Base-by-base conservation (phyloP, 1,140 invertebrate genomes). In the Drosophila lacertosa region DNA sequence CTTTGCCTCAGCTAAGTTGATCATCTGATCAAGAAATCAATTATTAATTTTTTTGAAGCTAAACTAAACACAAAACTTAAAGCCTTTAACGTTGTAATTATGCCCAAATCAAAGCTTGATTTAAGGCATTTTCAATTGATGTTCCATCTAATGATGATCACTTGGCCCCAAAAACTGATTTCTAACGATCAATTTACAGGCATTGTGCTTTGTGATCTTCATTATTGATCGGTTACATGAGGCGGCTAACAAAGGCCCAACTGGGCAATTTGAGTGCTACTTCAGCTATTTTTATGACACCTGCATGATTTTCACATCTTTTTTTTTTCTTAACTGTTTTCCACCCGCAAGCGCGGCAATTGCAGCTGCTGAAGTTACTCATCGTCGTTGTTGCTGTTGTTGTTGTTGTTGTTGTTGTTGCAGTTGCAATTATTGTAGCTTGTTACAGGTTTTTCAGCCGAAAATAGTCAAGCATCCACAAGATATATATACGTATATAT, bases 291-390 rank as follows among this genome's bases (percentile, higher is more conserved):
- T 83, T 84, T 83, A 84, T 84, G 80, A 86, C 80, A 84, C 80
- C 80, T 84, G 80, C 80, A 84, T 84, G 80, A 84, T 80, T 84
- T 82, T 82, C 79, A 78, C 79, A 83, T 83, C 24, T 45, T 40
- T 54, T 63, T 62, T 35, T 47, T 15, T 39, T 20, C 26, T 2
- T 32, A 13, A 47, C 42, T 1, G 7, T 44, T 82, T 80, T 69
- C 80, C 80, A 86, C 77, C 81, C 81, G 82, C 79, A 59, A 44
- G 42, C 15, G 16, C 15, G 13, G n/a, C 62, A 32, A 29, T 51
- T 18, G 54, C 64, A 60, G 59, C 79, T 50, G 64, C 74, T n/a
- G 10, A 26, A 2, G 20, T 51, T 71, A 60, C 64, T 75, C 75
- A 79, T 74, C 67, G 42, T n/a, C n/a, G n/a, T n/a, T n/a, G n/a